phyloP scores from a whole-genome alignment of 2,113 vertebrate species.

The Climacteris rufus region DNA sequence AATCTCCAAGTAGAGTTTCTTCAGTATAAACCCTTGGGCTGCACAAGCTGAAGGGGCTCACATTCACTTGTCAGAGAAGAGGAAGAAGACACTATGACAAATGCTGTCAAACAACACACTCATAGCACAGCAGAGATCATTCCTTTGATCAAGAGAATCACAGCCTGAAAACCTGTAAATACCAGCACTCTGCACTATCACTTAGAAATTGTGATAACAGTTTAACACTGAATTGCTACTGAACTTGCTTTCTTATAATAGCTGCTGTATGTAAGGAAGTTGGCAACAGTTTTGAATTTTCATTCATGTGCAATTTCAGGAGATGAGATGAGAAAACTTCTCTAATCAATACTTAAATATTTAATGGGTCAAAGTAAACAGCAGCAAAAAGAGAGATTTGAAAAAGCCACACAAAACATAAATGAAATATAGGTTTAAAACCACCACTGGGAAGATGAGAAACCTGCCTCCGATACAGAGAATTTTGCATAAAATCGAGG shows the following conservation, averaged over 20 bases:
- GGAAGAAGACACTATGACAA: not conserved
- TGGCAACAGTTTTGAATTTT: conserved; percentile 29
- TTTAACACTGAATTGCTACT: conserved; percentile 6
- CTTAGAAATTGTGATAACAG: not conserved
- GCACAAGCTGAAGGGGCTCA: not conserved
- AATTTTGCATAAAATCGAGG: not conserved
- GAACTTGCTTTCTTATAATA: conserved; percentile 37
- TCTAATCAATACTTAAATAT: not conserved
- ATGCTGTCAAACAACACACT: not conserved
- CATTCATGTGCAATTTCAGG: conserved; percentile 37
- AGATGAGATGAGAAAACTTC: conserved; percentile 52
- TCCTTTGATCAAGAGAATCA: conserved; percentile 17
- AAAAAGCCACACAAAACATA: not conserved
- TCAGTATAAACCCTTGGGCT: not conserved
- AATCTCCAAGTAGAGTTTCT: not conserved
- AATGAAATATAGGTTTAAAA: not conserved
- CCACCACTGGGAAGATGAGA: not conserved
- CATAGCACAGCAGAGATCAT: not conserved
- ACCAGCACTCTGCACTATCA: not conserved
- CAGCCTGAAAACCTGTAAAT: conserved; percentile 24
- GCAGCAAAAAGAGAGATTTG: not conserved
- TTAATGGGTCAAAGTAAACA: not conserved
- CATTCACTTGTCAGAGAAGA: not conserved
- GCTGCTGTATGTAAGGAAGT: conserved; percentile 40
- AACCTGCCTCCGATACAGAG: not conserved